Conservation (phyloP, 1,140 invertebrate genomes). For the Amphibalanus amphitrite region DNA sequence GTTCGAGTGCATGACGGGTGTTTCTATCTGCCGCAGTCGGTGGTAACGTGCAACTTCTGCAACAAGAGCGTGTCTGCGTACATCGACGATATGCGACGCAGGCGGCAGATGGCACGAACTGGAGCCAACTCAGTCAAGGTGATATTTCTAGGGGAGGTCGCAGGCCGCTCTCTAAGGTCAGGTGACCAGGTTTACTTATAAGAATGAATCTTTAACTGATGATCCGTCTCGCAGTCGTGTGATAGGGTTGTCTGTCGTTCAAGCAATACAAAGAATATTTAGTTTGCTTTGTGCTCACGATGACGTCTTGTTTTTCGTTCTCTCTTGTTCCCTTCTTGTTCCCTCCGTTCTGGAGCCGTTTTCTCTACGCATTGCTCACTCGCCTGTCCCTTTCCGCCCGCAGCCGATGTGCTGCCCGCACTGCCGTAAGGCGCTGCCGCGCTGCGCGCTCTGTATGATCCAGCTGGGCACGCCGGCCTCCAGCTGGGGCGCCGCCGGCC, state of each 20-base stretch:
- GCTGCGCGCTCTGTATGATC: constrained; percentile 79
- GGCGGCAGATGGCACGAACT: constrained; percentile 6
- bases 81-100: constrained; percentile 30
- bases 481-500: constrained; percentile 8
- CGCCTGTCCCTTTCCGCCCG: constrained; percentile 7
- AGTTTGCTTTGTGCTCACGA: too few species aligned
- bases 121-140: neutral
- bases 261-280: too few species aligned
- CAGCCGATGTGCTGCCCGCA: constrained; percentile 78
- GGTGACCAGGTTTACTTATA: too few species aligned
- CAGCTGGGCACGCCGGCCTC: constrained; percentile 56
- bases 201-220: too few species aligned
- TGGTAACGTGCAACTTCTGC: constrained; percentile 86
- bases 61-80: constrained; percentile 73
- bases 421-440: constrained; percentile 80
- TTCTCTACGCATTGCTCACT: too few species aligned
- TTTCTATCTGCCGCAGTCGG: constrained; percentile 38
- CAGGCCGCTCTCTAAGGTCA: neutral
- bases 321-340: too few species aligned
- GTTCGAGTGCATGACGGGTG: neutral
- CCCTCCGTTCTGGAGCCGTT: too few species aligned
- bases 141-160: too few species aligned
- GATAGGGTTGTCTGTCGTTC: too few species aligned
- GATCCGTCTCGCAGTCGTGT: too few species aligned
- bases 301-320: too few species aligned